Conservation (phyloP, 1,140 invertebrate species). For the Caenorhabditis elegans region DNA sequence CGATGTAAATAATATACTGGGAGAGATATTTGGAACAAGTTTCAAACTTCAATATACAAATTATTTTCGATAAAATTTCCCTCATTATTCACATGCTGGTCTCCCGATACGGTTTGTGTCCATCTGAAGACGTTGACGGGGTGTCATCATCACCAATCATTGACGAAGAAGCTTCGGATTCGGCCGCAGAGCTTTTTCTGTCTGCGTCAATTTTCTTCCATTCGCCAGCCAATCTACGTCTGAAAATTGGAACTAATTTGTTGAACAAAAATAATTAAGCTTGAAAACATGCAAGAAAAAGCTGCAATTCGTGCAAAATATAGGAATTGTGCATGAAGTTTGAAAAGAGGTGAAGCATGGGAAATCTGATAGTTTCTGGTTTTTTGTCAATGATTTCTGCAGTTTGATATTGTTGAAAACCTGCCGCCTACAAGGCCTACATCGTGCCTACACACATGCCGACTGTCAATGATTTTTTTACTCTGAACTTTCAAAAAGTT, state of each 20-base stretch:
- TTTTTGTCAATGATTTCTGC: too few relatives aligned
- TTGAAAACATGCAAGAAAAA: neutral
- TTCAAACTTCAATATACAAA: too few relatives aligned
- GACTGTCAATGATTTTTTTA: too few relatives aligned
- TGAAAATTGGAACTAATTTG: neutral
- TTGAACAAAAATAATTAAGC: neutral
- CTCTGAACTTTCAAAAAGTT: too few relatives aligned
- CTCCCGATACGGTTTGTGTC: conserved; percentile 23
- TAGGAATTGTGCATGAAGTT: neutral
- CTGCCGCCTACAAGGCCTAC: too few relatives aligned
- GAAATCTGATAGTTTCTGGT: too few relatives aligned
- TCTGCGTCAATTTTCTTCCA: conserved; percentile 17
- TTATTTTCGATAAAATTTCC: too few relatives aligned
- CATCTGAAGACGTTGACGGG: conserved; percentile 19
- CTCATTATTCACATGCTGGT: conserved; percentile 28
- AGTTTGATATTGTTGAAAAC: too few relatives aligned
- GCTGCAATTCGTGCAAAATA: neutral
- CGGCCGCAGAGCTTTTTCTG: neutral
- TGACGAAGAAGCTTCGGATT: conserved; percentile 1
- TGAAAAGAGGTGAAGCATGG: too few relatives aligned
- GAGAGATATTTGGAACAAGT: too few relatives aligned
- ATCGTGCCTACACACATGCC: too few relatives aligned
- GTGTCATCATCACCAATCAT: conserved; percentile 17
- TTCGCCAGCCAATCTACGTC: neutral
- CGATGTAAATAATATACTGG: too few relatives aligned